These are phyloP conservation scores for Myanophis thanlyinensis DNA, from an alignment of 2,113 vertebrate genomes.

Conservation along the genomic window DNA sequence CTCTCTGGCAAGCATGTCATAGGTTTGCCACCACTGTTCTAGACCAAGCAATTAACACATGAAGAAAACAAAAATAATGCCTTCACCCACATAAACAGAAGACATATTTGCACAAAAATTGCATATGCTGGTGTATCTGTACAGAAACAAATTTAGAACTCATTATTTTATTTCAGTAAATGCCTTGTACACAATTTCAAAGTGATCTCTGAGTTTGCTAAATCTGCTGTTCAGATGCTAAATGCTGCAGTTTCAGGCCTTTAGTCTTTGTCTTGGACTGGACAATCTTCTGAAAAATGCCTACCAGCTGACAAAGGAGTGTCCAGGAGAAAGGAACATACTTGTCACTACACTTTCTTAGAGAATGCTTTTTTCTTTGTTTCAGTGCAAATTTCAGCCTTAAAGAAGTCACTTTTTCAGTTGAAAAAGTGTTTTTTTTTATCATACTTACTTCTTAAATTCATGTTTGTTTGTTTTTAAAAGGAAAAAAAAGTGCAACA, in stretches of 20 bases:
- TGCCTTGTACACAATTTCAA: background rate
- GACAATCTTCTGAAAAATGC: background rate
- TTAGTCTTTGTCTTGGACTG: background rate
- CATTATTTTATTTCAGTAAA: background rate
- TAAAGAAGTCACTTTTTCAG: background rate
- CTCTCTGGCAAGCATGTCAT: too few species aligned
- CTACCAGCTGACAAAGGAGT: background rate
- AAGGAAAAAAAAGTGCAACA: too few species aligned
- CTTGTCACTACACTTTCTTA: background rate
- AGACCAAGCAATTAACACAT: background rate
- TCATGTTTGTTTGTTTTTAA: background rate
- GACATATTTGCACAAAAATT: background rate
- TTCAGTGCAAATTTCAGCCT: background rate
- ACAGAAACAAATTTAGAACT: background rate
- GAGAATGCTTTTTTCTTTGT: background rate
- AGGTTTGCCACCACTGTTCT: too few species aligned
- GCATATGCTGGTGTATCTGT: background rate
- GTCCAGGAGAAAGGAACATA: background rate
- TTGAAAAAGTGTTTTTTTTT: background rate
- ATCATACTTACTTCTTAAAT: background rate
- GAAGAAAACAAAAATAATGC: background rate
- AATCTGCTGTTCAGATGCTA: background rate
- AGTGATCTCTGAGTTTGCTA: background rate
- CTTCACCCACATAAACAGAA: background rate
- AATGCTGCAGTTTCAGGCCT: background rate